These are phyloP conservation scores for Brachyptera risi DNA, from an alignment of 2,888 invertebrate genomes.

Conservation along the genomic window DNA sequence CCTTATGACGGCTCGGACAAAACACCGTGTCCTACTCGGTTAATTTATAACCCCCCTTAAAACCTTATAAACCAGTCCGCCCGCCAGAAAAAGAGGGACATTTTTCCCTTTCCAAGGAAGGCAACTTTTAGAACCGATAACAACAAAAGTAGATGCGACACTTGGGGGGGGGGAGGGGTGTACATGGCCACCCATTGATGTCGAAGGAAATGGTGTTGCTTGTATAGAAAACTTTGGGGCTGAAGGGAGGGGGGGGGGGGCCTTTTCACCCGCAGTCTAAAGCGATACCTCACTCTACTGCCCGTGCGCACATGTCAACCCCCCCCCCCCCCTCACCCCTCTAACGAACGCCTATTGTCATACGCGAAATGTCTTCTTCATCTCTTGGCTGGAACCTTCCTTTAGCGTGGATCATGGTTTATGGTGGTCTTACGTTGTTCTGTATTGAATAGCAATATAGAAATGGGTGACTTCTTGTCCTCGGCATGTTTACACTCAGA, in stretches of 20 bases:
- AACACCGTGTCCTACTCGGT: background rate
- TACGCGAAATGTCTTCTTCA: background rate
- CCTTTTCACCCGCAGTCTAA: background rate
- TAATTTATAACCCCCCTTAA: background rate
- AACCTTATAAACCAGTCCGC: background rate
- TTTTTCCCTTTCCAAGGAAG: background rate
- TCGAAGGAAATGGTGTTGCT: background rate
- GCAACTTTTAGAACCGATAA: background rate
- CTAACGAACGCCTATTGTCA: background rate
- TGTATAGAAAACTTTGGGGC: background rate
- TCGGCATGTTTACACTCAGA: background rate
- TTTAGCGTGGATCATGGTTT: background rate
- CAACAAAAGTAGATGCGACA: background rate
- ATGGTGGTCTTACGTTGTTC: no score
- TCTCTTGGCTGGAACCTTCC: background rate
- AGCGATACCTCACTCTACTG: background rate
- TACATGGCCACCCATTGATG: background rate
- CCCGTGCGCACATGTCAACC: background rate
- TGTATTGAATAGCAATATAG: no score
- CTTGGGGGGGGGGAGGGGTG: background rate
- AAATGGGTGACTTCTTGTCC: background rate
- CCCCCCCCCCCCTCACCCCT: background rate
- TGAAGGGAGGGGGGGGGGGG: background rate
- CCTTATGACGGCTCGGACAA: no score
- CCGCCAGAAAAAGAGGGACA: background rate